These are phyloP conservation scores for Eupithecia dodoneata DNA, from an alignment of 2,888 invertebrate species.

Conservation along the genomic window DNA sequence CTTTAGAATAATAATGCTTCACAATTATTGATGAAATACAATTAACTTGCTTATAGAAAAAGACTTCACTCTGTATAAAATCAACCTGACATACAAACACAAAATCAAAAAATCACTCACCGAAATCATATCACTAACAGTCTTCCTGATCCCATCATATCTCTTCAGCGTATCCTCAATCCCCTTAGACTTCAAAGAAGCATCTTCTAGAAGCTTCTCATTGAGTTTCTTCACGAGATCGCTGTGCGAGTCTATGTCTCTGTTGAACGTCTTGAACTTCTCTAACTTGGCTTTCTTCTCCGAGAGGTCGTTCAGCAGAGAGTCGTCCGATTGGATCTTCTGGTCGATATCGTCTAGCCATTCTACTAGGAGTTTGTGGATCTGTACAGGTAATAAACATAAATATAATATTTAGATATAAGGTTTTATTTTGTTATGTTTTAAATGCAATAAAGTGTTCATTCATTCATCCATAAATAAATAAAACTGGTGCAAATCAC, in stretches of 20 bases:
- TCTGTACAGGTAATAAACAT: constrained; percentile 52
- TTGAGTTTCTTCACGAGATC: constrained; percentile 92
- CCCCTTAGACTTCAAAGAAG: constrained; percentile 86
- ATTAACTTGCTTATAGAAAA: background rate
- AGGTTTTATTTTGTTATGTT: too few species aligned
- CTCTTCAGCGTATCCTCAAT: constrained; percentile 88
- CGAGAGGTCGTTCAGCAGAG: constrained; percentile 91
- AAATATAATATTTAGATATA: too few species aligned
- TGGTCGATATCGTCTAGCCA: constrained; percentile 96
- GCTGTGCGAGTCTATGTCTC: constrained; percentile 91
- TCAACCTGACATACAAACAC: background rate
- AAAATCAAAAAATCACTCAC: constrained; percentile 67
- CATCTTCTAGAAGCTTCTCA: constrained; percentile 88
- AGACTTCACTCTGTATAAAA: background rate
- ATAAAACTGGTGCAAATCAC: background rate
- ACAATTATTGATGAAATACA: background rate
- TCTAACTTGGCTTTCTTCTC: constrained; percentile 96
- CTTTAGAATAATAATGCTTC: background rate
- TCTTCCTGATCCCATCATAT: constrained; percentile 88
- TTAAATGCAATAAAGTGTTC: too few species aligned
- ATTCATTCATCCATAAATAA: background rate
- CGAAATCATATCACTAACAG: constrained; percentile 86
- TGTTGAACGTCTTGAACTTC: constrained; percentile 92
- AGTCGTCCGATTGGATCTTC: constrained; percentile 90
- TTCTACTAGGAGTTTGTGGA: constrained; percentile 90